phyloP scores from a whole-genome alignment of 2,888 invertebrate genomes.

The Tinea semifulvella region DNA sequence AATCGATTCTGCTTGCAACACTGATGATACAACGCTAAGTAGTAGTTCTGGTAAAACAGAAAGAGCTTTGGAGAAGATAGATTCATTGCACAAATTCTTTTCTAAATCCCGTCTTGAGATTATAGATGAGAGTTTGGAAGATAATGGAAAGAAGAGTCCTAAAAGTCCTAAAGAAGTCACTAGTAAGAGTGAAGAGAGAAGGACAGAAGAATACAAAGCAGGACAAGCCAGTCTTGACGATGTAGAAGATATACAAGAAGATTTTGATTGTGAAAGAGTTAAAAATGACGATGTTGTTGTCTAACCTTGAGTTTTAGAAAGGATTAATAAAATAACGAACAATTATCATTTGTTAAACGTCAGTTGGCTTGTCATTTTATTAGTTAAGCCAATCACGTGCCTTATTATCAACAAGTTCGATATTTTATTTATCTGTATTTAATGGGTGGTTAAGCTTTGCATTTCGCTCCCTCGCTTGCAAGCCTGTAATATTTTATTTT shows the following conservation, averaged over 20 bases:
- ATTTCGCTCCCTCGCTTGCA: no score
- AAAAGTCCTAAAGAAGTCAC: slow-evolving; percentile 25
- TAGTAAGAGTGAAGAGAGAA: slow-evolving; percentile 10
- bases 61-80: slow-evolving; percentile 49
- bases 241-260: slow-evolving; percentile 52
- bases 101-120: slow-evolving; percentile 55
- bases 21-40: slow-evolving; percentile 45
- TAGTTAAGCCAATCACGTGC: no score
- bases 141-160: slow-evolving; percentile 36
- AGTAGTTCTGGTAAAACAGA: slow-evolving; percentile 41
- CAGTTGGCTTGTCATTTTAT: no score
- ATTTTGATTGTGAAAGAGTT: slow-evolving; percentile 25
- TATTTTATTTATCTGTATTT: no score
- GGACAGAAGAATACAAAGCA: slow-evolving; percentile 27
- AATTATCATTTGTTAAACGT: no score
- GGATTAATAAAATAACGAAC: no score
- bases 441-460: no score
- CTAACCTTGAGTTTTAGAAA: no score
- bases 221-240: slow-evolving; percentile 56
- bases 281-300: slow-evolving; percentile 4
- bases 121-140: slow-evolving; percentile 53
- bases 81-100: slow-evolving; percentile 52
- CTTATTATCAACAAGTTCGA: no score
- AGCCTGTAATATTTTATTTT: no score
- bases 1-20: slow-evolving; percentile 48